phyloP scores from a whole-genome alignment of 2,113 vertebrate genomes.

The Myiozetetes cayanensis region DNA sequence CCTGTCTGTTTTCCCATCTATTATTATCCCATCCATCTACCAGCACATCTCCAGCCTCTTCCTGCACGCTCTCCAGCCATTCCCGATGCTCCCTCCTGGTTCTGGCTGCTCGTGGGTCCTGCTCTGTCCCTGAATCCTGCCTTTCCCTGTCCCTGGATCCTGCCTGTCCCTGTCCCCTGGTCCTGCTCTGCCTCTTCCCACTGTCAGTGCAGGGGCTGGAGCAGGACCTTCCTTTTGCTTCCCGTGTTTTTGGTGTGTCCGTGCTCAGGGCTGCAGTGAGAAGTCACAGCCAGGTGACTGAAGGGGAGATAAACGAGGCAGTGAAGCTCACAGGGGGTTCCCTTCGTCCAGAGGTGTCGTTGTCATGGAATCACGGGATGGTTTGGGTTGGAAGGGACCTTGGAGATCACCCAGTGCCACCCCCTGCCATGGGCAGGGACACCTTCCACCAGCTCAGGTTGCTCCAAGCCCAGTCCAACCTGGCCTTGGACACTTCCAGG shows the following conservation, averaged over 20 bases:
- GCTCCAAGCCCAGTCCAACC: neutral
- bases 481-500: neutral
- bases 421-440: neutral
- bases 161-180: neutral
- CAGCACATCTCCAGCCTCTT: neutral
- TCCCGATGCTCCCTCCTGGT: neutral
- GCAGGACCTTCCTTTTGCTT: neutral
- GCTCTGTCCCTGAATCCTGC: neutral
- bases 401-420: neutral
- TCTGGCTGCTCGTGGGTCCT: neutral
- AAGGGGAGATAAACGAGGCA: neutral
- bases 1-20: neutral
- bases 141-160: neutral
- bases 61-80: neutral
- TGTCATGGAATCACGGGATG: neutral
- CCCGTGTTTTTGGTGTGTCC: rapidly evolving
- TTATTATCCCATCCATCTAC: neutral
- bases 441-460: neutral
- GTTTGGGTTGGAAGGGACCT: neutral
- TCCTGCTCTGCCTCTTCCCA: neutral
- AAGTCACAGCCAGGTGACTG: neutral
- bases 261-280: neutral
- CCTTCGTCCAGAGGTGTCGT: neutral
- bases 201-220: neutral
- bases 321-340: neutral